These are phyloP conservation scores for Ibycter americanus DNA, from an alignment of 2,797 vertebrate species.

Conservation along the genomic window DNA sequence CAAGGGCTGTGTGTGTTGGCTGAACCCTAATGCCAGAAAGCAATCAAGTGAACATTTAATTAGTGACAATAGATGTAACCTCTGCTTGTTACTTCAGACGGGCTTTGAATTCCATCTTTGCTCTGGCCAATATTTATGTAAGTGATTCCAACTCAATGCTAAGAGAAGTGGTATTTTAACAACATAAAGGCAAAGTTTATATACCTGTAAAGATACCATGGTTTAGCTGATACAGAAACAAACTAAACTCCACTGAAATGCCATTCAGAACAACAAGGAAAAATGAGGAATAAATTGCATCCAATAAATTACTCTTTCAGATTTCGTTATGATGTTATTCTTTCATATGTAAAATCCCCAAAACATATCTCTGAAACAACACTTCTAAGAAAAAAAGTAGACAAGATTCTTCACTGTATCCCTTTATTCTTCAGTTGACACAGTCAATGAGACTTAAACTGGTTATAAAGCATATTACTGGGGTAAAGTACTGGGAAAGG, in stretches of 20 bases:
- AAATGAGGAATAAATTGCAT: not conserved
- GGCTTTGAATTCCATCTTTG: not conserved
- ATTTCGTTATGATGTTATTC: not conserved
- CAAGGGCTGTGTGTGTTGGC: not conserved
- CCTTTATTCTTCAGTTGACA: not conserved
- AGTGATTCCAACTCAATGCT: not conserved
- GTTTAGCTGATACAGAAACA: not conserved
- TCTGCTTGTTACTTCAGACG: not conserved
- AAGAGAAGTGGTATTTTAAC: not conserved
- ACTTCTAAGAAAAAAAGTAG: not conserved
- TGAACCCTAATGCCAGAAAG: not conserved
- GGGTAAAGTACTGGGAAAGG: not conserved
- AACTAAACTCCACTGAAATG: not conserved
- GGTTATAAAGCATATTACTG: not conserved
- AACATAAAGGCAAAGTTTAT: not conserved
- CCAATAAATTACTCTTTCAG: not conserved
- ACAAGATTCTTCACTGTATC: not conserved
- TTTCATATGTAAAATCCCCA: not conserved
- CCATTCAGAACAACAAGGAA: not conserved
- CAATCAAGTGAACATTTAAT: not conserved
- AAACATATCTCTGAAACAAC: not conserved
- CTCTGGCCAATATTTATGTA: not conserved
- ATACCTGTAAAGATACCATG: not conserved
- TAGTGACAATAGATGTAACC: not conserved
- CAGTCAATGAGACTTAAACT: not conserved